These are phyloP conservation scores for Tenebrio molitor DNA, from an alignment of 1,140 invertebrate species.

Conservation along the genomic window DNA sequence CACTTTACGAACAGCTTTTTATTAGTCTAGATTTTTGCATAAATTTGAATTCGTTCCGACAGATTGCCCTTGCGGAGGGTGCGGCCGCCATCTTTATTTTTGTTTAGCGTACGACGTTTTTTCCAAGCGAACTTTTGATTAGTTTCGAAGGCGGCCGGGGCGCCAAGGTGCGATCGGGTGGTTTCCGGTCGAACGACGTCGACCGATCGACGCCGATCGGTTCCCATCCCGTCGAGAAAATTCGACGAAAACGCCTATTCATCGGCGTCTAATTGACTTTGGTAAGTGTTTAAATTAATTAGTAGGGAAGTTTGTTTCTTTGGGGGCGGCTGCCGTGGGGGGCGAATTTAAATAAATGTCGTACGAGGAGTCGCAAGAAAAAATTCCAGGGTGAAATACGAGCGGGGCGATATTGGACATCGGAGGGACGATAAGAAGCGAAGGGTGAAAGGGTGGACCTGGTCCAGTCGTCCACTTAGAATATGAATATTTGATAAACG, in stretches of 20 bases:
- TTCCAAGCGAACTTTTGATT: slow-evolving; percentile 27
- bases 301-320: slow-evolving; percentile 17
- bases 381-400: slow-evolving; percentile 12
- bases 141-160: slow-evolving; percentile 8
- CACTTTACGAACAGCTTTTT: slow-evolving; percentile 62
- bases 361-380: slow-evolving; percentile 12
- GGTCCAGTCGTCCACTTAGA: slow-evolving; percentile 5
- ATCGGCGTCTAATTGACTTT: slow-evolving; percentile 43
- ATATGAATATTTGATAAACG: slow-evolving; percentile 45
- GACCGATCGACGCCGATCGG: not conserved
- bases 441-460: slow-evolving; percentile 8
- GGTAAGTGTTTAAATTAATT: slow-evolving; percentile 43
- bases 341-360: slow-evolving; percentile 29
- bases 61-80: slow-evolving; percentile 4
- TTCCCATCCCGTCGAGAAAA: not conserved
- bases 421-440: slow-evolving; percentile 29
- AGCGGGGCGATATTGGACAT: not conserved
- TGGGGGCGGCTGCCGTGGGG: not conserved
- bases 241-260: slow-evolving; percentile 23
- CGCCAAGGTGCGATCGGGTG: slow-evolving; percentile 1
- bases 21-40: slow-evolving; percentile 60
- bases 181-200: not conserved
- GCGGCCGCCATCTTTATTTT: slow-evolving; percentile 21
- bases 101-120: not conserved
- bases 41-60: slow-evolving; percentile 62